Evolutionary conservation across 2,888 invertebrate species (phyloP), one percentile per base, ranked within the genome.

Genomic region (Ormyrus rosae): DNA sequence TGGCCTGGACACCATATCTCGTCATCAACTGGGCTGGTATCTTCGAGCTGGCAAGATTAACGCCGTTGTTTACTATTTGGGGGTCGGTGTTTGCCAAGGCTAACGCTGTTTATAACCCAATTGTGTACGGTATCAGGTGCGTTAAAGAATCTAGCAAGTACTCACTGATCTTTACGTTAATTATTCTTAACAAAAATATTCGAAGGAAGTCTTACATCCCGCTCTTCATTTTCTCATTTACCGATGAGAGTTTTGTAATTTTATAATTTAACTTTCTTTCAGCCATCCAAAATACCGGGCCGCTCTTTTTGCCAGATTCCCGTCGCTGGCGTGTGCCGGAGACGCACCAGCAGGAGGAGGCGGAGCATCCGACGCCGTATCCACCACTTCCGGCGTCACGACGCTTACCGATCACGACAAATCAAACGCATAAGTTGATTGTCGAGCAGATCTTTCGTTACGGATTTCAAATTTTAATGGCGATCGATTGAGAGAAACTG

Each of bases 31-130:
- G 94, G 89, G 92, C 94, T 82, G 97, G 97, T 65, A 94, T 97
- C 78, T 96, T 97, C 87, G 94, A 95, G 86, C 93, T 93, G 74
- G 92, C 93, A 69, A 93, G 93, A 61, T 94, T 97, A 84, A 95
- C 94, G 84, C 97, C 97, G 11, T 91, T 97, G 81, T 94, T 94
- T 81, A 96, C 96, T 68, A 96, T 97, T 90, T 96, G 96, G 96
- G 96, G 96, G 81, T 96, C 97, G 45, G 93, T 97, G 83, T 97
- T 97, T 89, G 97, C 97, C 81, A 90, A 92, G 75, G 88, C 92
- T 9, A 92, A 92, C 69, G 92, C 92, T 9, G 91, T 91, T 80
- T 92, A 92, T 86, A 92, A 92, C 87, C 92, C 92, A 4, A 91
- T 92, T 84, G 93, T 94, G 5, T 94, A 94, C 85, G 93, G 92